Base-by-base conservation (phyloP, 2,797 vertebrate species). In the Hydrophis major region DNA sequence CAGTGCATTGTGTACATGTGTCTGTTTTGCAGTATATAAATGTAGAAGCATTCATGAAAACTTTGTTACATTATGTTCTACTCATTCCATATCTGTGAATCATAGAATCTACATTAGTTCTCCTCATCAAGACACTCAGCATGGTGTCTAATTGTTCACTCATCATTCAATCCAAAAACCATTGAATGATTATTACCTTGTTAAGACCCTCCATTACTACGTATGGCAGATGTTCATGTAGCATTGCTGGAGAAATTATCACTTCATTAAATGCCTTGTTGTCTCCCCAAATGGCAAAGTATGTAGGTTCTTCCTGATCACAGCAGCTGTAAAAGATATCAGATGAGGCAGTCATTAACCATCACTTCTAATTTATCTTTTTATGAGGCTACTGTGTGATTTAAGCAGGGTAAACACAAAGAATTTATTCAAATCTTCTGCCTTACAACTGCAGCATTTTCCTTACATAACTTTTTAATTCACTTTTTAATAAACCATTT, bases 141-240 rank as follows among this genome's bases (percentile, higher is more conserved):
- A 10, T 1, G 2, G 10, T 25, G 10, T 47, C 12, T 16, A 61
- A 47, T 18, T n/a, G 57, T 55, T 27, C 0, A 86, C 53, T 78
- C 3, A 16, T 6, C 53, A 53, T n/a, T 60, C 32, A 47, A 37
- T n/a, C 47, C 22, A 12, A 22, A 25, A 55, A 55, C 12, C n/a
- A 5, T 8, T 14, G 3, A 25, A 25, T 86, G 66, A 91, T 7
- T 22, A 32, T 96, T 94, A 98, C 99, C 99, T 99, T 99, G 97
- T 99, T 98, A 69, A 99, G 99, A 74, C 99, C 99, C 95, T 99
- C 99, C 98, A 99, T 99, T 97, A 99, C 99, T 97, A 99, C 99
- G 0, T 99, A 99, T 0, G 99, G 99, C 96, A 99, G 98, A 97
- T 99, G 99, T 92, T 99, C 99, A 0, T 99, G 99, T 93, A 99